Evolutionary conservation across 2,888 invertebrate species (phyloP), one percentile per base, ranked within the genome.

Genomic region (Leptogaster cylindrica): DNA sequence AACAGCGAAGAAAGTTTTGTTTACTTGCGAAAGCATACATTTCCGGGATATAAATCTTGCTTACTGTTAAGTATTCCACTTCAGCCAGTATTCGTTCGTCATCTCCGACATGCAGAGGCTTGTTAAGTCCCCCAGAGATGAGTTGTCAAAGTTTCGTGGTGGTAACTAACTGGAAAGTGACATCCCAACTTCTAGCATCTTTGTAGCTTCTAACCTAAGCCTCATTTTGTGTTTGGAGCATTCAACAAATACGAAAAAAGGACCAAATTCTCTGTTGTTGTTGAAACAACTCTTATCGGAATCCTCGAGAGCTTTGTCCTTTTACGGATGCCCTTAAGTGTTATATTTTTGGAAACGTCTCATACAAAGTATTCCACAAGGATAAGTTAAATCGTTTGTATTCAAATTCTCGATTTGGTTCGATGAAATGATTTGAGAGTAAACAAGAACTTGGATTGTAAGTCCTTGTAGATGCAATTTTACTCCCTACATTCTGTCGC

Each of bases 61-160:
- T n/a, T n/a, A n/a, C n/a, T n/a, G n/a, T n/a, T n/a, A n/a, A n/a
- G n/a, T n/a, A n/a, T n/a, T n/a, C n/a, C n/a, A n/a, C n/a, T n/a
- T n/a, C n/a, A n/a, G n/a, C n/a, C n/a, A n/a, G n/a, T n/a, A n/a
- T n/a, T n/a, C n/a, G n/a, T n/a, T n/a, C n/a, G n/a, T n/a, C n/a
- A n/a, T n/a, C n/a, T n/a, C n/a, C n/a, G n/a, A n/a, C n/a, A n/a
- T n/a, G n/a, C n/a, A 2, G 10, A 14, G 2, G n/a, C 41, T 41
- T 12, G 41, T 14, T 14, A 14, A 14, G 6, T 41, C 36, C 55
- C 55, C 31, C 10, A n/a, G 55, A 36, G 55, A 33, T 36, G 55
- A 55, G 55, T 55, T 55, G 36, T 55, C 55, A 33, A 55, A 55
- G 55, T 55, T 55, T n/a, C 36, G 55, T 36, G 36, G 36, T 33